Evolutionary conservation across 2,888 invertebrate species (phyloP).

Genomic region (Caenorhabditis sinica): DNA sequence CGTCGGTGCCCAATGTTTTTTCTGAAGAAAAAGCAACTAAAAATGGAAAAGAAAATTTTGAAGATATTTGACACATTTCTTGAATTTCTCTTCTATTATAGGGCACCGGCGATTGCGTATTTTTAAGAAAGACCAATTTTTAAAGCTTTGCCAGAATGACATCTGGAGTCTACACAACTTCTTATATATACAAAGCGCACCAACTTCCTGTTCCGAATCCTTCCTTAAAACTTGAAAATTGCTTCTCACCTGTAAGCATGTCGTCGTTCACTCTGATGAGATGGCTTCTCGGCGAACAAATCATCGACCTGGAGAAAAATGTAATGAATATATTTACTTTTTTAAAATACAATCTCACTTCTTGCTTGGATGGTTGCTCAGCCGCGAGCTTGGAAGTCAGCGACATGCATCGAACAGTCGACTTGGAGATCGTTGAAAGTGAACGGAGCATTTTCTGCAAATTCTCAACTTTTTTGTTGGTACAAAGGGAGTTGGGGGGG

Average conservation of each 20-base stretch:
- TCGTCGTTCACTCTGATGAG: conserved; percentile 42
- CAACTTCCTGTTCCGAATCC: no score
- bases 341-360: conserved; percentile 28
- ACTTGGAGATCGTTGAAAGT: conserved; percentile 54
- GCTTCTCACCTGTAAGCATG: conserved; percentile 64
- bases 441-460: conserved; percentile 69
- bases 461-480: no score
- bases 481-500: no score
- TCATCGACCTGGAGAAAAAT: conserved; percentile 56
- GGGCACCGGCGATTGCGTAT: no score
- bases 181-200: no score
- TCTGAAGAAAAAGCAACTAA: no score
- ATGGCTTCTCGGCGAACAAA: conserved; percentile 68
- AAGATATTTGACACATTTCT: background rate
- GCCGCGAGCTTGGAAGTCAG: conserved; percentile 46
- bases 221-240: no score
- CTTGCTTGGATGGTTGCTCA: conserved; percentile 64
- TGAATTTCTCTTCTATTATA: no score
- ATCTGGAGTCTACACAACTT: no score
- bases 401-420: conserved; percentile 60
- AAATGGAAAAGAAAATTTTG: background rate
- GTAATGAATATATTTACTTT: background rate
- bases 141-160: no score
- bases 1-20: no score
- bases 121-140: no score